Base-by-base conservation (phyloP, 2,113 vertebrate genomes). In the Stegostoma tigrinum region DNA sequence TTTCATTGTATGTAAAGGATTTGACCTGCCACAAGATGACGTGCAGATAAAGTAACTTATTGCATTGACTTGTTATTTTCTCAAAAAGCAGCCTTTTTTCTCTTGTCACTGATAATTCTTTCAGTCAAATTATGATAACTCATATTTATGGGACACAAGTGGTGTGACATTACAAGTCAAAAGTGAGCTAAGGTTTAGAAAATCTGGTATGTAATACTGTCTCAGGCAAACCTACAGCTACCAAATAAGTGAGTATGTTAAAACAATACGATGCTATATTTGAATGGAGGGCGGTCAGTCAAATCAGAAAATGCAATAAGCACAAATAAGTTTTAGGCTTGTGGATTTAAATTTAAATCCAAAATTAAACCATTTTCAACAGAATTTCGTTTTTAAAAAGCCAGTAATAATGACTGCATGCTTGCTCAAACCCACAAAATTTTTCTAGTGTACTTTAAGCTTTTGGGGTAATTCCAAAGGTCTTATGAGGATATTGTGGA, bases 71-170 rank as follows among this genome's bases (percentile, higher is more conserved):
- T 90, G 48, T 90, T 55, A 27, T 23, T 90, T 55, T 90, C 30
- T 90, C 55, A 90, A 89, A 30, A 90, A 61, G 10, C 24, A 61
- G 30, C 24, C 34, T 5, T 38, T 83, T 83, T 45, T 83, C 52
- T 24, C 15, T 52, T 90, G 87, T 90, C 45, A 90, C 15, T 64
- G 87, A 90, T 52, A 4, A 90, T 34, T 97, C 97, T 97, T 97
- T 97, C 97, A 97, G 97, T 96, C 97, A 97, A 97, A 97, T 97
- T 97, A 97, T 27, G 48, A 89, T 34, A 89, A 48, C 12, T 27
- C 6, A 3, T 30, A 89, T 89, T 61, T 61, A 55, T 89, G 48
- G 30, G 27, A 61, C 48, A 55, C 86, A 89, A 89, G 12, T 89
- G 1, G 34, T 15, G 48, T 89, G 86, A 96, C 96, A 96, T 96